Conservation (phyloP, 2,888 invertebrate species). For the Ichneumoninae sp. region DNA sequence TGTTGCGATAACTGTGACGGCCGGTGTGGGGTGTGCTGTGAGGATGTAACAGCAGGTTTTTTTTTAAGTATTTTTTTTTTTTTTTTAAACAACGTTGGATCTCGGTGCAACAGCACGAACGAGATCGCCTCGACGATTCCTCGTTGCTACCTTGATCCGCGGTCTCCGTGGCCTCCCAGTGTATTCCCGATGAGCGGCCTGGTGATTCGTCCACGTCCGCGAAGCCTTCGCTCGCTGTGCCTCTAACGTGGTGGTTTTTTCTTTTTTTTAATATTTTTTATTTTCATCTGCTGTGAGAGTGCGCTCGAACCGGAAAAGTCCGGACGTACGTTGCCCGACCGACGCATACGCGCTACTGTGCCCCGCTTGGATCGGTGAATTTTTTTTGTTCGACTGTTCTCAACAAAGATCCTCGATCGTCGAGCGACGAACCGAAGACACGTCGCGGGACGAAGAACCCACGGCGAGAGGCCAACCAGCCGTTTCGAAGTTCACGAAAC, state of each 20-base stretch:
- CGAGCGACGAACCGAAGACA: not conserved
- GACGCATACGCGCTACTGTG: not conserved
- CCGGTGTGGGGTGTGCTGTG: not conserved
- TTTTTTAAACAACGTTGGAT: not conserved
- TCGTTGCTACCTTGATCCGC: not conserved
- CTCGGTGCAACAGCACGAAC: conserved; percentile 27
- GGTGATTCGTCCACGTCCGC: conserved; percentile 30
- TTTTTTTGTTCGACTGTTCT: not conserved
- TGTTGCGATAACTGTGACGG: conserved; percentile 9
- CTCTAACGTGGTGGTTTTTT: not conserved
- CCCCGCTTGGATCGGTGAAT: conserved; percentile 20
- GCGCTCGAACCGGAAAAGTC: conserved; percentile 19
- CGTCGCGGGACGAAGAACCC: not conserved
- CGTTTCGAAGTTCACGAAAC: conserved; percentile 17
- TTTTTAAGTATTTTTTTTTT: not conserved
- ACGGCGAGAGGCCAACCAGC: not conserved
- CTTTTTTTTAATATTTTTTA: not conserved
- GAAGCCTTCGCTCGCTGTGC: conserved; percentile 10
- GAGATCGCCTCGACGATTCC: conserved; percentile 14
- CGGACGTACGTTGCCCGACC: conserved; percentile 12
- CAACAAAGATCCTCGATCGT: not conserved
- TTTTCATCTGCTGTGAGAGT: conserved; percentile 9
- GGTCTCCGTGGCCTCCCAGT: conserved; percentile 9
- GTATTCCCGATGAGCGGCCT: conserved; percentile 10
- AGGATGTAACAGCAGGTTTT: not conserved